These are phyloP conservation scores for Todus mexicanus DNA, from an alignment of 2,797 vertebrate species.

Conservation along the genomic window DNA sequence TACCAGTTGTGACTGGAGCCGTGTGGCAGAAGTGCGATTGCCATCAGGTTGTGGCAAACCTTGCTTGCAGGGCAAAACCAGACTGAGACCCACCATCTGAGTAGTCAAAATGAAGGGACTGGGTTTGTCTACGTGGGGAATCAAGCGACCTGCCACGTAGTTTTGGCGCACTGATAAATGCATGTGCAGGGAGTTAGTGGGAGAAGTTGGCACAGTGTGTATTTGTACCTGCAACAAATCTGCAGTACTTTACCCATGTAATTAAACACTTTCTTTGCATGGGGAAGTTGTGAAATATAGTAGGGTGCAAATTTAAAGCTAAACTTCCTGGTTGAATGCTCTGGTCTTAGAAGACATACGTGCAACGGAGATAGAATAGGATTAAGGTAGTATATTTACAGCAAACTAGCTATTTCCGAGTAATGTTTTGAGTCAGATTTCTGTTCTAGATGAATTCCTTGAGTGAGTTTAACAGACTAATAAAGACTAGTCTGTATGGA, in stretches of 20 bases:
- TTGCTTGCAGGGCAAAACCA: not conserved
- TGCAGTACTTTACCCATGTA: not conserved
- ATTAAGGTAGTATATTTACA: not conserved
- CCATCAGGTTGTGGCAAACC: not conserved
- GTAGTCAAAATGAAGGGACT: not conserved
- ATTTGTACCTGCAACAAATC: not conserved
- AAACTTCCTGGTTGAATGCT: conserved; percentile 19
- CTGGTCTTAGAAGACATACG: not conserved
- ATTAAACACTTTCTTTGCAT: not conserved
- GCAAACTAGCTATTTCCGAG: not conserved
- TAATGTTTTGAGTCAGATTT: not conserved
- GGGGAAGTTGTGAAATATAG: not conserved
- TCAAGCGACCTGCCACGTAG: fast-evolving
- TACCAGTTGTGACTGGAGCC: not conserved
- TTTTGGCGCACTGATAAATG: not conserved
- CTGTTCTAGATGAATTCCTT: not conserved
- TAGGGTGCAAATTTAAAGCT: not conserved
- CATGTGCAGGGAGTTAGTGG: not conserved
- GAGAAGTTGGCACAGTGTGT: not conserved
- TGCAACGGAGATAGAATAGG: not conserved
- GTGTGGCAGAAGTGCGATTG: fast-evolving
- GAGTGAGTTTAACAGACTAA: not conserved
- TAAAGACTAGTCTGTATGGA: not conserved
- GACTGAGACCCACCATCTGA: not conserved
- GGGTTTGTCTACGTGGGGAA: fast-evolving